A percentile compares a stretch with the other conserved stretches of the same genome.
Conservation (phyloP, 2,113 vertebrate genomes). For the Panthera tigris region DNA sequence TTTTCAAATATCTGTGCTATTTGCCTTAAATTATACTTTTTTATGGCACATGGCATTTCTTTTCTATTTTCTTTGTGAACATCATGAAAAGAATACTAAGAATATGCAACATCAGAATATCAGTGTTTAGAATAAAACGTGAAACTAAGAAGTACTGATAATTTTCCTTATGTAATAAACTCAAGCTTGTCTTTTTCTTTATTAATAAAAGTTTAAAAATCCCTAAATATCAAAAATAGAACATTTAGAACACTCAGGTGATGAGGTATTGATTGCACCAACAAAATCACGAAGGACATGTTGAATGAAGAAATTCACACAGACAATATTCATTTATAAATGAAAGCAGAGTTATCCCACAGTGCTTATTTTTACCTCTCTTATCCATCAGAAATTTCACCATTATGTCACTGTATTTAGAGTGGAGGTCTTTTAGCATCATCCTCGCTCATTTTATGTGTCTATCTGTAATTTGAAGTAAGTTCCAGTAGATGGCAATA, state of each 20-base stretch:
- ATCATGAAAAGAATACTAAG: not conserved
- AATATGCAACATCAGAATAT: not conserved
- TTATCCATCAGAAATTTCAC: not conserved
- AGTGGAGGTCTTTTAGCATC: not conserved
- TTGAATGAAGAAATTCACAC: not conserved
- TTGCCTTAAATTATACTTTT: conserved; percentile 17
- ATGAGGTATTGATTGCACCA: not conserved
- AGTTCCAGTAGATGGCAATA: conserved; percentile 19
- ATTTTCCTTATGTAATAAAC: not conserved
- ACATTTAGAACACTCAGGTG: not conserved
- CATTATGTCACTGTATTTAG: not conserved
- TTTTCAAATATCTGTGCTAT: not conserved
- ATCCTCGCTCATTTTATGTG: not conserved
- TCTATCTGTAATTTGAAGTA: not conserved
- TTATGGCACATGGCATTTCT: not conserved
- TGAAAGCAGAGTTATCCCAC: not conserved
- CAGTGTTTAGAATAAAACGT: not conserved
- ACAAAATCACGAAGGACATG: not conserved
- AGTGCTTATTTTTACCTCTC: conserved; percentile 10
- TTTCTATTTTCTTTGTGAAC: conserved; percentile 23
- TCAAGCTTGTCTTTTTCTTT: not conserved
- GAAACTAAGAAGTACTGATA: not conserved
- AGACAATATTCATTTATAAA: not conserved
- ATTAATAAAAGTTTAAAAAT: not conserved
- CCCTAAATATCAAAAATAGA: not conserved